These are phyloP conservation scores for Nysson spinosus DNA, from an alignment of 2,888 invertebrate species.

Conservation along the genomic window DNA sequence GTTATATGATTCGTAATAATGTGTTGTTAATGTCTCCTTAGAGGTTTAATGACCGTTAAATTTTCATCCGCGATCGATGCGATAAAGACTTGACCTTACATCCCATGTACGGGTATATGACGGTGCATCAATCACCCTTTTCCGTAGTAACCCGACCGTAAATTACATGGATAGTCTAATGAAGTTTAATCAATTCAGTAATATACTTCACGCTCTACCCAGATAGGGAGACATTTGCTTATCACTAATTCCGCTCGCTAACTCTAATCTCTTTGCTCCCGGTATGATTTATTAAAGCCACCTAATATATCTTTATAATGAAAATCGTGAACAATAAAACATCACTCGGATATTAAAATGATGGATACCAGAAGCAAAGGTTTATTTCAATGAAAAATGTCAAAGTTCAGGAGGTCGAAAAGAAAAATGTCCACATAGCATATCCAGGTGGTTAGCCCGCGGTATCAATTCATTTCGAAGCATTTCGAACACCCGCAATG, in stretches of 20 bases:
- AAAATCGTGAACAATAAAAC: no score
- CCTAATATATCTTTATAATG: no score
- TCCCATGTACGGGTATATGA: slow-evolving; percentile 3
- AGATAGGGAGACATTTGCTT: slow-evolving; percentile 16
- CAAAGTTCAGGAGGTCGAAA: no score
- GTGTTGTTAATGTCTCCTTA: no score
- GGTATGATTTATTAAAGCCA: no score
- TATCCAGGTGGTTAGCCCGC: background rate
- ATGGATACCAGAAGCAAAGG: no score
- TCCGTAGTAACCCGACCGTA: slow-evolving; percentile 14
- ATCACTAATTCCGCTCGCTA: background rate
- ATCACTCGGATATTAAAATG: no score
- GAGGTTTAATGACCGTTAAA: no score
- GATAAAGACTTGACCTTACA: slow-evolving; percentile 16
- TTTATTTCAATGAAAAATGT: no score
- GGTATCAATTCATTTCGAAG: slow-evolving; percentile 13
- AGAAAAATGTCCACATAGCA: background rate
- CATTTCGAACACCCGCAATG: slow-evolving; percentile 31
- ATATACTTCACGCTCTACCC: slow-evolving; percentile 1
- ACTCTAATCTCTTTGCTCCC: background rate
- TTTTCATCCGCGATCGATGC: no score
- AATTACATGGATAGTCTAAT: slow-evolving; percentile 22
- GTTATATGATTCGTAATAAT: no score
- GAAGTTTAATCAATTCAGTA: slow-evolving; percentile 25
- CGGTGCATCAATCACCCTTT: slow-evolving; percentile 28